These are phyloP conservation scores for Scaeva pyrastri DNA, from an alignment of 2,888 invertebrate species.

Conservation along the genomic window DNA sequence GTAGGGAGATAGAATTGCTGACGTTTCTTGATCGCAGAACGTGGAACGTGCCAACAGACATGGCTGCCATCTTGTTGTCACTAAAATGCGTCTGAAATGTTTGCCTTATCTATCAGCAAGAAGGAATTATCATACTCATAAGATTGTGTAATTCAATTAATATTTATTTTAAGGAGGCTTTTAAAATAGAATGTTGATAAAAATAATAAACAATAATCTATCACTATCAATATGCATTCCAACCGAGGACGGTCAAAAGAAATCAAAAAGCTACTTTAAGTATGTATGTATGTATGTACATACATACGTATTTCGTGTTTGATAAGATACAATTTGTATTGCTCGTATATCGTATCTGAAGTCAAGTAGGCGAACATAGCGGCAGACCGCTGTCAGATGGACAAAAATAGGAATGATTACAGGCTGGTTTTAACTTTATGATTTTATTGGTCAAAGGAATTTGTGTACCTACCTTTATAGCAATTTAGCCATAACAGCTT, in stretches of 20 bases:
- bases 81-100: neutral
- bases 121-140: neutral
- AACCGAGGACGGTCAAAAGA: slow-evolving; percentile 56
- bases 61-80: slow-evolving; percentile 2
- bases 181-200: slow-evolving; percentile 14
- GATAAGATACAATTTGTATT: slow-evolving; percentile 36
- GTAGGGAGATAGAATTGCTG: neutral
- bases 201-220: slow-evolving; percentile 29
- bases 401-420: slow-evolving; percentile 40
- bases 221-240: slow-evolving; percentile 40
- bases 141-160: slow-evolving; percentile 22
- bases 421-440: slow-evolving; percentile 5
- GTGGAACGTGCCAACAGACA: slow-evolving; percentile 21
- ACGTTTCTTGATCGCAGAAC: neutral
- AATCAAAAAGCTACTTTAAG: slow-evolving; percentile 34
- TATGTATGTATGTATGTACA: no score
- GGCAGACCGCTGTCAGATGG: slow-evolving; percentile 8
- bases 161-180: slow-evolving; percentile 29
- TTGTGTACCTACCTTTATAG: neutral
- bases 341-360: neutral
- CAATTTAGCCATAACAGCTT: no score
- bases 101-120: slow-evolving; percentile 5
- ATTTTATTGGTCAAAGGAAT: slow-evolving; percentile 14
- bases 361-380: neutral
- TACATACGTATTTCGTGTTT: slow-evolving; percentile 31